Conservation (phyloP, 2,113 vertebrate species). For the Oryzias curvinotus region DNA sequence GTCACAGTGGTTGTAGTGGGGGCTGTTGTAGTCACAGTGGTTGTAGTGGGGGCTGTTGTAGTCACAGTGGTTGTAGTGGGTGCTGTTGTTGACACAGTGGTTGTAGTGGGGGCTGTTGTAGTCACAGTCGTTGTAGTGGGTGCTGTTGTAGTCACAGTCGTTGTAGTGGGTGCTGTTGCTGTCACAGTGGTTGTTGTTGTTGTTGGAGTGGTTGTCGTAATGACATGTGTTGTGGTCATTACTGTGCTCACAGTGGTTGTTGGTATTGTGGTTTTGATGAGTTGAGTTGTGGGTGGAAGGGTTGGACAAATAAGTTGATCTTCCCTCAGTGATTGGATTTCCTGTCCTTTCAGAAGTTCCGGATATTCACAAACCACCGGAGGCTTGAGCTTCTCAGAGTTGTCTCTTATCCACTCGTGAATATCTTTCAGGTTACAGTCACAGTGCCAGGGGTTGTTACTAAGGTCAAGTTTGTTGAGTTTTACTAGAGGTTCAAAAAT, state of each 20-base stretch:
- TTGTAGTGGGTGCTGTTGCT: neutral
- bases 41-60: neutral
- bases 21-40: neutral
- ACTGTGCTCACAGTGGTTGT: slow-evolving; percentile 7
- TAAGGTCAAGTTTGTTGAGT: slow-evolving; percentile 71
- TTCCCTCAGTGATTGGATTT: slow-evolving; percentile 46
- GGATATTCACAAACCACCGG: slow-evolving; percentile 69
- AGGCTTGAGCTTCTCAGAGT: slow-evolving; percentile 50
- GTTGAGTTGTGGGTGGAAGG: slow-evolving; percentile 16
- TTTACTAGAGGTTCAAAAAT: slow-evolving; percentile 63
- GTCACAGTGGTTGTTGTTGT: slow-evolving; percentile 1
- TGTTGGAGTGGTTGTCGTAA: neutral
- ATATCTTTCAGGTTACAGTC: slow-evolving; percentile 80
- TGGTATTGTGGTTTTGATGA: slow-evolving; percentile 4
- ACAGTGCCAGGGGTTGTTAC: slow-evolving; percentile 81
- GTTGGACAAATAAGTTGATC: slow-evolving; percentile 73
- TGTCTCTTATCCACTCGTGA: slow-evolving; percentile 64
- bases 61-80: slow-evolving; percentile 1
- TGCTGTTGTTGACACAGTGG: neutral
- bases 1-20: neutral
- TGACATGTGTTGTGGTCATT: neutral
- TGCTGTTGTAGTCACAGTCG: neutral
- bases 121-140: neutral
- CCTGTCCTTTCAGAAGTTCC: slow-evolving; percentile 50
- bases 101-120: neutral